These are phyloP conservation scores for Zosterops lateralis DNA, from an alignment of 2,113 vertebrate genomes.

Conservation along the genomic window DNA sequence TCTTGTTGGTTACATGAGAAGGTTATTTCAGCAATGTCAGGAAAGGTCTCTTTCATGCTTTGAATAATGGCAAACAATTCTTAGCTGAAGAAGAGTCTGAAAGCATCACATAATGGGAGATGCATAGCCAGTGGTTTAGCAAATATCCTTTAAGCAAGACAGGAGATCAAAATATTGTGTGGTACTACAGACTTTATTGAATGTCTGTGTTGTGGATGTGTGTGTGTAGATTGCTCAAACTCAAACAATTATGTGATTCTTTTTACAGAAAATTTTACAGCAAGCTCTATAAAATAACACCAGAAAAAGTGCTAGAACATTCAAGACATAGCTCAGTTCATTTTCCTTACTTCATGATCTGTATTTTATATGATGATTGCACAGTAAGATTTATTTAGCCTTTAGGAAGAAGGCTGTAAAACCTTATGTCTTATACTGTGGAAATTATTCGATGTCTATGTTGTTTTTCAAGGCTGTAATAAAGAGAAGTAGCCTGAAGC, in stretches of 20 bases:
- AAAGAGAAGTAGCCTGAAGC: background rate
- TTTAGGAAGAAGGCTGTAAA: background rate
- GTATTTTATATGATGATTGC: background rate
- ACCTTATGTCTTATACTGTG: background rate
- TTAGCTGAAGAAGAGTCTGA: background rate
- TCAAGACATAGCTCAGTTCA: background rate
- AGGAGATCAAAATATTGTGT: background rate
- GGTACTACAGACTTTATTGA: background rate
- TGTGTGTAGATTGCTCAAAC: background rate
- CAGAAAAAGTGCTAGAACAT: background rate
- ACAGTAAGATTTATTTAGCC: background rate
- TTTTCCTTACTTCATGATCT: background rate
- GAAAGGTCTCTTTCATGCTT: background rate
- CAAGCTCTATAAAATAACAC: background rate
- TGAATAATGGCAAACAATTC: background rate
- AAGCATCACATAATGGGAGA: background rate
- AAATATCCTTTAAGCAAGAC: background rate
- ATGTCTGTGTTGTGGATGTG: background rate
- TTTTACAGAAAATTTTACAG: background rate
- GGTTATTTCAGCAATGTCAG: background rate
- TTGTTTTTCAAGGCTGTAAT: background rate
- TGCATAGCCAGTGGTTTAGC: background rate
- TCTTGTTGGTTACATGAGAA: background rate
- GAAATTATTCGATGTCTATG: background rate
- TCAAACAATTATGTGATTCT: fast-evolving